phyloP scores from a whole-genome alignment of 37 sponge, comb jelly and placozoan genomes.

The Theonella swinhoei region DNA sequence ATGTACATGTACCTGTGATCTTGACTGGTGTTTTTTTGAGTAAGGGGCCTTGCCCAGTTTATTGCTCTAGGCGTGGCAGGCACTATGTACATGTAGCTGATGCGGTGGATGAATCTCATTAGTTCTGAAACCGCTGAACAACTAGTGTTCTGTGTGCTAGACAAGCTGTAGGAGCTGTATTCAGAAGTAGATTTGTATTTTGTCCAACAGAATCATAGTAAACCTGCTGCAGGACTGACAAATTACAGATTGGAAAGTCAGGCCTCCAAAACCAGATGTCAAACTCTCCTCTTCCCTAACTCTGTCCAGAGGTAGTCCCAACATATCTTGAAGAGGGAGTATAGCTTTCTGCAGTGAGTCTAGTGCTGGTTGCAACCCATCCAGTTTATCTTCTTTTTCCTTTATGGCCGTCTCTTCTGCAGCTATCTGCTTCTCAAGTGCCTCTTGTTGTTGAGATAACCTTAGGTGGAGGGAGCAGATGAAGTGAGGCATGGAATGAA shows the following conservation, averaged over 20 bases:
- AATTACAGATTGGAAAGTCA: not conserved
- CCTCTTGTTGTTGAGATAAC: slow-evolving; percentile 26
- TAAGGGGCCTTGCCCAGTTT: no score
- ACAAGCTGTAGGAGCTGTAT: slow-evolving; percentile 36
- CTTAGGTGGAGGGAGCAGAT: slow-evolving; percentile 23
- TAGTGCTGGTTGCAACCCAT: slow-evolving; percentile 57
- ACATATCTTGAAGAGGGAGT: slow-evolving; percentile 70
- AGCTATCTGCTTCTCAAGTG: slow-evolving; percentile 28
- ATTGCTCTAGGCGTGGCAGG: no score
- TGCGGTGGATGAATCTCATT: no score
- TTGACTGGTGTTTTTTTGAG: no score
- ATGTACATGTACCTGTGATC: no score
- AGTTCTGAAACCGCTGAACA: no score
- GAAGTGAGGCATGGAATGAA: not conserved
- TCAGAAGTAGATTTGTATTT: slow-evolving; percentile 38
- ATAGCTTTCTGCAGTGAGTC: slow-evolving; percentile 59
- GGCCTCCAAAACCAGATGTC: slow-evolving; percentile 57
- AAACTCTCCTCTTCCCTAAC: slow-evolving; percentile 38
- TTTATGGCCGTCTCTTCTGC: slow-evolving; percentile 31
- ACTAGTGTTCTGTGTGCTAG: no score
- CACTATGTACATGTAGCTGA: no score
- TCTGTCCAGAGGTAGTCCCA: slow-evolving; percentile 62
- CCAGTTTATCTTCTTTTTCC: slow-evolving; percentile 38
- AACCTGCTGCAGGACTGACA: slow-evolving; percentile 33
- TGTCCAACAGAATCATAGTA: slow-evolving; percentile 49